These are phyloP conservation scores for Pandemis heparana DNA, from an alignment of 2,888 invertebrate species.

Conservation along the genomic window DNA sequence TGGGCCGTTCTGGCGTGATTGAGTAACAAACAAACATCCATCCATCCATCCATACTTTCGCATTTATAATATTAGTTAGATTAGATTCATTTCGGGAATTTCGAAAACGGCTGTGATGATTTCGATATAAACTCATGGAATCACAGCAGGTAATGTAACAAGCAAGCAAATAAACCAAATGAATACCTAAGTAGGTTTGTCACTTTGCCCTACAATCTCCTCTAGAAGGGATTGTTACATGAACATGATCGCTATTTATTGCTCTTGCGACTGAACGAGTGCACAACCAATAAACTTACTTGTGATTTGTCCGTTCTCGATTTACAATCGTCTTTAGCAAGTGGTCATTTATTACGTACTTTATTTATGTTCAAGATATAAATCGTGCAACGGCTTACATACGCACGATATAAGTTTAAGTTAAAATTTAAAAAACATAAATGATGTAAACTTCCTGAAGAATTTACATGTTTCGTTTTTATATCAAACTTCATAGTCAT, in stretches of 20 bases:
- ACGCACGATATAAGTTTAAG: neutral
- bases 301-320: slow-evolving; percentile 24
- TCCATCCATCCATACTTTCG: no score
- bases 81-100: no score
- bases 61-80: no score
- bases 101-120: no score
- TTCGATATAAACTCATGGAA: no score
- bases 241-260: slow-evolving; percentile 25
- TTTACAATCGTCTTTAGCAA: slow-evolving; percentile 7
- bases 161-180: no score
- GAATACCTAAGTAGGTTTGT: slow-evolving; percentile 1
- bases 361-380: slow-evolving; percentile 3
- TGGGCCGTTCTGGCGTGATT: no score
- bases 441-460: neutral
- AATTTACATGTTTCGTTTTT: neutral
- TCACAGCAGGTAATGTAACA: no score
- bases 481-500: neutral
- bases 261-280: slow-evolving; percentile 4
- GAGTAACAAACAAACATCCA: no score
- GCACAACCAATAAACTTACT: slow-evolving; percentile 27
- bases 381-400: neutral
- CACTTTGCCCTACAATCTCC: slow-evolving; percentile 26
- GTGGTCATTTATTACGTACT: neutral
- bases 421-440: no score
- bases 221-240: slow-evolving; percentile 32